Conservation (phyloP, 2,113 vertebrate genomes). For the Myrmecophaga tridactyla region DNA sequence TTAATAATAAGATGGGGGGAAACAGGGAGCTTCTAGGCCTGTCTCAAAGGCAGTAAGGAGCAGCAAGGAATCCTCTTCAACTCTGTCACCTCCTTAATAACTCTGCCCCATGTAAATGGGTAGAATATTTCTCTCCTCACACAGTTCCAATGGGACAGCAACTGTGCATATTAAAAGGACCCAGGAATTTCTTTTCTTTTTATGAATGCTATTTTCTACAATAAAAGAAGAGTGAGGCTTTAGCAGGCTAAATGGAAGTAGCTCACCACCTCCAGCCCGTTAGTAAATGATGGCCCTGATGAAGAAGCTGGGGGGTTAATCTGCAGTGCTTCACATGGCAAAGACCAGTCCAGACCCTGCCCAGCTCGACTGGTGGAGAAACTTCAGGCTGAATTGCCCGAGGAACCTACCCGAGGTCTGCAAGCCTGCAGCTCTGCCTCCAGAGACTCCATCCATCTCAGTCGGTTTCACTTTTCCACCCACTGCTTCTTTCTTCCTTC, state of each 20-base stretch:
- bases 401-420: neutral
- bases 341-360: conserved; percentile 51
- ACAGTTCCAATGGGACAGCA: conserved; percentile 29
- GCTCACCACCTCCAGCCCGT: neutral
- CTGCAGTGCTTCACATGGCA: conserved; percentile 59
- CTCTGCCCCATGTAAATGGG: conserved; percentile 74
- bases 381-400: neutral
- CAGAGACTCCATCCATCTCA: conserved; percentile 47
- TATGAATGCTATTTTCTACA: neutral
- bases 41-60: conserved; percentile 50
- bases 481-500: neutral
- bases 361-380: conserved; percentile 49
- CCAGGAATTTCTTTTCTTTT: conserved; percentile 1
- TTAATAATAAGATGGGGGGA: conserved; percentile 75
- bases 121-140: conserved; percentile 70
- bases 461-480: conserved; percentile 51
- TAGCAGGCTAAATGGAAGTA: neutral
- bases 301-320: conserved; percentile 58
- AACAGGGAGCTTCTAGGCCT: neutral
- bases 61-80: conserved; percentile 71
- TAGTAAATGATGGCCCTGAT: conserved; percentile 62
- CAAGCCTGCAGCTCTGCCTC: conserved; percentile 39
- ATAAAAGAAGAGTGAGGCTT: neutral
- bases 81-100: conserved; percentile 68
- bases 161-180: conserved; percentile 70